Conservation (phyloP, 2,797 vertebrate species). For the Kryptopterus vitreolus region DNA sequence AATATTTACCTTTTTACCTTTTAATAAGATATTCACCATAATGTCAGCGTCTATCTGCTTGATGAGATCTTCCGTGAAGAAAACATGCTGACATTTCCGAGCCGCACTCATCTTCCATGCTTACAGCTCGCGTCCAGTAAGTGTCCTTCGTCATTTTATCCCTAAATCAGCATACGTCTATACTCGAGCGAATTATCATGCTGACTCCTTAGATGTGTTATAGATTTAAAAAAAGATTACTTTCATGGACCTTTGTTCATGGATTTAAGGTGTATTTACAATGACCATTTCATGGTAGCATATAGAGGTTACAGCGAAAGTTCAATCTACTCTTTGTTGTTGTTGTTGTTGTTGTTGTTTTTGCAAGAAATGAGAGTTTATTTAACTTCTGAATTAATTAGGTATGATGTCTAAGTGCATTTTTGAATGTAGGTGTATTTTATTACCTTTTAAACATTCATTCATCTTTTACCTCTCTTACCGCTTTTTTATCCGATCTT, state of each 20-base stretch:
- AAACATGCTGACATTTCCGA: constrained; percentile 1
- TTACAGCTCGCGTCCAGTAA: neutral
- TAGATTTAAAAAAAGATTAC: no score
- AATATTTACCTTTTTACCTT: no score
- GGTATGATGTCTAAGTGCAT: no score
- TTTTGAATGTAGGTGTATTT: neutral
- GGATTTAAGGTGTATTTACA: neutral
- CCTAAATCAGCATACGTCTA: neutral
- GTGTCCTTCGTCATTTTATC: neutral
- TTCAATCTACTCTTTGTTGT: neutral
- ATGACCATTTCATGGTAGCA: neutral
- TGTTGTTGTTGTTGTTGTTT: no score
- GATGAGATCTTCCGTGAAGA: neutral
- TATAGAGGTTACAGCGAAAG: neutral
- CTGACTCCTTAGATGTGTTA: neutral
- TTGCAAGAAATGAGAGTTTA: neutral
- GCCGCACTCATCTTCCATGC: neutral
- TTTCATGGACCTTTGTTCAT: neutral
- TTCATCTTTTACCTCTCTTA: no score
- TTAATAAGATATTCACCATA: neutral
- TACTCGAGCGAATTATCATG: neutral
- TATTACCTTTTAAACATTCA: neutral
- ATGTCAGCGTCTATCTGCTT: neutral
- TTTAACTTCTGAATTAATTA: neutral
- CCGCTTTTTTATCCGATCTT: no score